These are phyloP conservation scores for Luperina testacea DNA, from an alignment of 2,888 invertebrate genomes.

Conservation along the genomic window DNA sequence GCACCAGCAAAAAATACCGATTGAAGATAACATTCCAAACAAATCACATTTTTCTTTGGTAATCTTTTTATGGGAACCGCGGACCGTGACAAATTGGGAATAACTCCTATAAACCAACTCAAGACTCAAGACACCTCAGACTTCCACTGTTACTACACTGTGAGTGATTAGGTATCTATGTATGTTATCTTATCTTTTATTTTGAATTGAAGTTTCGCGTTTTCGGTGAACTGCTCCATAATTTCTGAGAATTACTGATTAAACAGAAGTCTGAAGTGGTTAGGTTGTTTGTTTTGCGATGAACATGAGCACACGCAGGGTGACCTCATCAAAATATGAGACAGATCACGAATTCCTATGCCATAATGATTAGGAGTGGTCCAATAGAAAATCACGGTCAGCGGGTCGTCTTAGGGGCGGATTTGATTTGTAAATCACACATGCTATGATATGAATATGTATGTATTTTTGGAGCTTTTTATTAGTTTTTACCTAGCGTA, in stretches of 20 bases:
- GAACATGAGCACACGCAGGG: not conserved
- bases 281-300: constrained; percentile 18
- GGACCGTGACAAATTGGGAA: not conserved
- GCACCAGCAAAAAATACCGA: too few species aligned
- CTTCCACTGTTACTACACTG: not conserved
- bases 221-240: constrained; percentile 13
- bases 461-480: too few species aligned
- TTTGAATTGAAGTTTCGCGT: not conserved
- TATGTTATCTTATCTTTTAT: not conserved
- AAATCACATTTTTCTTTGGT: not conserved
- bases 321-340: constrained; percentile 38
- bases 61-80: not conserved
- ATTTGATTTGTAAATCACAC: too few species aligned
- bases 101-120: not conserved
- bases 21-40: not conserved
- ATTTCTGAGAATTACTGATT: constrained; percentile 29
- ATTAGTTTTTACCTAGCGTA: too few species aligned
- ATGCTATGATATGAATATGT: too few species aligned
- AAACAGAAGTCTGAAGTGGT: constrained; percentile 6
- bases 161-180: not conserved
- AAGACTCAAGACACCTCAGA: not conserved
- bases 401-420: too few species aligned
- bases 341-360: constrained; percentile 19
- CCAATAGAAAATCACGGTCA: constrained; percentile 4
- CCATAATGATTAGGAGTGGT: constrained; percentile 7